Base-by-base conservation (phyloP, 2,797 vertebrate species). In the Octomys mimax region DNA sequence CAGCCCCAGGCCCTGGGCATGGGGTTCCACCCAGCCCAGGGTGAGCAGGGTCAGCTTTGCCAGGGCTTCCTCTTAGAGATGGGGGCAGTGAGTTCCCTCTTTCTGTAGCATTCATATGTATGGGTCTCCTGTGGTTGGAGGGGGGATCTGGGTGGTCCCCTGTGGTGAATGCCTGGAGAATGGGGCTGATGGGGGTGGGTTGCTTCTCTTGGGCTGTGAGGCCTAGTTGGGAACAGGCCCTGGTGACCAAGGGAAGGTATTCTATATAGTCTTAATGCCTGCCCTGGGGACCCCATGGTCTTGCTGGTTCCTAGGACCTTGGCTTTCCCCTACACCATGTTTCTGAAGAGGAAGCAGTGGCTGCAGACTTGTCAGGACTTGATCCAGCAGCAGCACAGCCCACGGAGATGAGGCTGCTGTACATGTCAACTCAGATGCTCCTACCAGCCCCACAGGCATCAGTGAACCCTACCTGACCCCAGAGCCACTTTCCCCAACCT, bases 301-400 rank as follows among this genome's bases (percentile, higher is more conserved):
- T 70, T 18, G 22, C 12, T n/a, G 84, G 75, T 49, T 31, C 54
- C 70, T 70, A 66, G 61, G 77, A 52, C 21, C 95, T 92, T 92
- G 95, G 97, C 97, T 97, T 98, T 97, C 95, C 97, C 94, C 98
- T 95, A 87, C 93, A 97, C 97, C 97, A 97, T 96, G 87, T 98
- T 98, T 98, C 97, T 94, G 92, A 94, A 97, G 95, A 87, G 92
- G 91, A 57, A 49, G 31, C 12, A 39, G 96, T 93, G 39, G 79
- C 93, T 87, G 91, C 75, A 68, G 97, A 95, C 98, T 96, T 98
- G 98, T 97, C 92, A 70, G 97, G 98, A 98, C 98, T 98, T 97
- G 86, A 95, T 95, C 92, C 95, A 94, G 81, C 95, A 98, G 97
- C 98, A 94, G 96, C 97, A 95, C 98, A 96, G 96, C 98, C 97